Evolutionary conservation across 2,888 invertebrate genomes (phyloP), one percentile per base, ranked within the genome.

Genomic region (Hirtodrosophila histrioides): DNA sequence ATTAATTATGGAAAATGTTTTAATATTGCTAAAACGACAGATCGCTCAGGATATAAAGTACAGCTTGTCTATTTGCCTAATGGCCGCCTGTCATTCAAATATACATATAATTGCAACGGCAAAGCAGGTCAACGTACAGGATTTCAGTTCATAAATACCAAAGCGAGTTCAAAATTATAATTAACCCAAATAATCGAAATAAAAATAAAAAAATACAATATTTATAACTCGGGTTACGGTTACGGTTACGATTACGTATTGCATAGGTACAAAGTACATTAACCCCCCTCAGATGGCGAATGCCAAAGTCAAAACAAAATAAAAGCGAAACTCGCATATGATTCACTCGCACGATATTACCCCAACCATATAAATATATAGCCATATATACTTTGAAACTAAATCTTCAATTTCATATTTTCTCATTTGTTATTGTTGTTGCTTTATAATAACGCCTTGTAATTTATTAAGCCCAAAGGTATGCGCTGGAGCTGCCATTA

Each of bases 1-100:
- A 86, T 82, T 86, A 84, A 82, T 82, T 80, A 82, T 69, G 82
- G 51, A 75, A 75, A 84, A 75, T 72, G 64, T 84, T 81, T 82
- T 69, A 81, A 70, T 78, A 77, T 78, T 56, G 61, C 74, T 57
- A 46, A 60, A 58, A 66, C 49, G 45, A 37, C 48, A 60, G 44
- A 63, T 46, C 11, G 17, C 37, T 8, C 55, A 62, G 71, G 56
- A 56, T 35, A 44, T 33, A 11, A 39, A 65, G 46, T 35, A 49
- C 60, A 67, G 70, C 48, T 56, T 46, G 58, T 75, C 78, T 75
- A 86, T 82, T 77, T 84, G 51, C 51, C 69, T 82, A 86, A 82
- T 82, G 84, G 71, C 44, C 55, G 71, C 44, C 55, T 56, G 51
- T 50, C 49, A 51, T 48, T 45, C 46, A 60, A 50, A 61, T 48